Evolutionary conservation across 35 echinoderm and acorn worm species (phyloP).

Genomic region (Ptychodera flava): DNA sequence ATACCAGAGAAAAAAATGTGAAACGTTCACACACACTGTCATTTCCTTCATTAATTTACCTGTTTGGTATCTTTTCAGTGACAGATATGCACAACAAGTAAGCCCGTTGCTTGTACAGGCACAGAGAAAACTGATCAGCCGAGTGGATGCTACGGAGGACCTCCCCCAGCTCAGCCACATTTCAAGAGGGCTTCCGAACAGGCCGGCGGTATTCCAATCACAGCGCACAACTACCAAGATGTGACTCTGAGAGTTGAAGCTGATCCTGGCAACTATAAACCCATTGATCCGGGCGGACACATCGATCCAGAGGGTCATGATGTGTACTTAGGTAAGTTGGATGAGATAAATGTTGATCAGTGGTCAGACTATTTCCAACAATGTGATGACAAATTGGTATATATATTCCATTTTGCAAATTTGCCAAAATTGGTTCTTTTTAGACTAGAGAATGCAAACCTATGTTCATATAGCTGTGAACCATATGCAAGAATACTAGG

Average conservation of each 20-base stretch:
- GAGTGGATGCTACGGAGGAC: constrained; percentile 78
- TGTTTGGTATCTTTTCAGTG: constrained; percentile 41
- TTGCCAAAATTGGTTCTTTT: too few species aligned
- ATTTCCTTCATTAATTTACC: too few species aligned
- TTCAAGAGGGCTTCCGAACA: constrained; percentile 41
- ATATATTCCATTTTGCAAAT: too few species aligned
- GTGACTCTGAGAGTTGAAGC: constrained; percentile 57
- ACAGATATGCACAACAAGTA: constrained; percentile 84
- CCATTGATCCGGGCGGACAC: constrained; percentile 81
- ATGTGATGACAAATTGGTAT: too few species aligned
- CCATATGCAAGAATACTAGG: too few species aligned
- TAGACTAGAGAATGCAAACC: too few species aligned
- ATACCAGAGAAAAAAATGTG: too few species aligned
- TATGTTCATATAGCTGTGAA: too few species aligned
- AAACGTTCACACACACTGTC: too few species aligned
- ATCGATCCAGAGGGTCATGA: constrained; percentile 98
- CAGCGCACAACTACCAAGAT: constrained; percentile 83
- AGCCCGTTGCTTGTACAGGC: constrained; percentile 77
- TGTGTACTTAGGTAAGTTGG: constrained; percentile 74
- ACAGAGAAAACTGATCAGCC: constrained; percentile 78
- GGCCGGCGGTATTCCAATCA: constrained; percentile 38
- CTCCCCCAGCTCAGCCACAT: constrained; percentile 68
- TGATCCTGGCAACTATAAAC: constrained; percentile 26
- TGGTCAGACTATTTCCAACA: too few species aligned
- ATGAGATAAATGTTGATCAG: too few species aligned